These are phyloP conservation scores for Littorina saxatilis DNA, from an alignment of 1,140 invertebrate genomes.

Conservation along the genomic window DNA sequence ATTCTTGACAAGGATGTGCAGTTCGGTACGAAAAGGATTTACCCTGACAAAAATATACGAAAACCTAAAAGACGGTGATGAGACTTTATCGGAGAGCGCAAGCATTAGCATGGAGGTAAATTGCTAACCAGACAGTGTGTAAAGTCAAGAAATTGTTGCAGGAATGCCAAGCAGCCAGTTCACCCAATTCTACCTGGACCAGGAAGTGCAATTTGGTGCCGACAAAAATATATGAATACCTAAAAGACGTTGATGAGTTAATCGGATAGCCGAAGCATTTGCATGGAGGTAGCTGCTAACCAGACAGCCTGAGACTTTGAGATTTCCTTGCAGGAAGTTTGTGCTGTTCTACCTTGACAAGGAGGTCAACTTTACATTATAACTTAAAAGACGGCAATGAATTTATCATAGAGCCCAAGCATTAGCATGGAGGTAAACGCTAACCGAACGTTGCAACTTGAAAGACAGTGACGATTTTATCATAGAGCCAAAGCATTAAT, in stretches of 20 bases:
- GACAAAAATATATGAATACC: constrained; percentile 93
- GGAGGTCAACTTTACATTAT: constrained; percentile 87
- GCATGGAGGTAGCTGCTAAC: constrained; percentile 27
- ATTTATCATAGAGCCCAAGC: constrained; percentile 86
- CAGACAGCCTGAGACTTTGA: constrained; percentile 78
- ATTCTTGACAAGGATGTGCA: constrained; percentile 83
- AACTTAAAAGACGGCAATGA: constrained; percentile 92
- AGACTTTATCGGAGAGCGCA: constrained; percentile 89
- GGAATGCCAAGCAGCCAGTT: constrained; percentile 88
- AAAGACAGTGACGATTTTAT: no score
- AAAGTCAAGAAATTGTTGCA: constrained; percentile 73
- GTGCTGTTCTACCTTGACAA: constrained; percentile 88
- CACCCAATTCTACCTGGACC: constrained; percentile 88
- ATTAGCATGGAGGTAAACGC: constrained; percentile 14
- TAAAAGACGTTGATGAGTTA: constrained; percentile 92
- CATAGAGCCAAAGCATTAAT: no score
- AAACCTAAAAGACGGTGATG: constrained; percentile 92
- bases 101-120: constrained; percentile 46
- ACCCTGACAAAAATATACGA: constrained; percentile 92
- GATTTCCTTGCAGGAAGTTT: constrained; percentile 88
- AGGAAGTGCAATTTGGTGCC: constrained; percentile 79
- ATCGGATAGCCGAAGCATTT: constrained; percentile 82
- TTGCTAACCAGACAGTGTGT: constrained; percentile 50
- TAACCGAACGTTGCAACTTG: constrained; percentile 52
- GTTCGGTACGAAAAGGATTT: constrained; percentile 89